Evolutionary conservation across 2,888 invertebrate species (phyloP).

Genomic region (Macrosiphum euphorbiae): DNA sequence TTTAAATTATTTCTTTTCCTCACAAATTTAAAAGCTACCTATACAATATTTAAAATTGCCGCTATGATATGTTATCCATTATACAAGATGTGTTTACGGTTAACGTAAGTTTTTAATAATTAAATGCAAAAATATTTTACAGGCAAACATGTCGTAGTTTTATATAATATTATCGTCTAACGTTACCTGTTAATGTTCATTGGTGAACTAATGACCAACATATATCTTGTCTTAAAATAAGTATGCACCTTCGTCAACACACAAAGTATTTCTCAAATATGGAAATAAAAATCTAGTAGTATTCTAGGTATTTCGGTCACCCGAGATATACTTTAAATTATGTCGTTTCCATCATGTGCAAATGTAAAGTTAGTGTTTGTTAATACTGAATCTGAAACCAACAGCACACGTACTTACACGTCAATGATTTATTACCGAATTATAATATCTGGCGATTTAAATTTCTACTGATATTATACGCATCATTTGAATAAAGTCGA

Average conservation of each 20-base stretch:
- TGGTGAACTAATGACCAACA: neutral
- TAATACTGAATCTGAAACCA: neutral
- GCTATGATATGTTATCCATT: neutral
- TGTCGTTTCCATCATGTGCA: neutral
- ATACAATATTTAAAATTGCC: neutral
- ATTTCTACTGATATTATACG: neutral
- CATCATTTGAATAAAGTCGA: conserved; percentile 1
- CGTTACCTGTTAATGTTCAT: neutral
- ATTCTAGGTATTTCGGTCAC: neutral
- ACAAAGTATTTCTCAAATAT: neutral
- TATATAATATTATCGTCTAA: neutral
- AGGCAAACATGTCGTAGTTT: neutral
- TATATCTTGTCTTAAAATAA: too few relatives aligned
- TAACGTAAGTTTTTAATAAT: neutral
- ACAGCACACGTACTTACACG: neutral
- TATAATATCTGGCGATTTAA: neutral
- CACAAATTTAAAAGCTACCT: neutral
- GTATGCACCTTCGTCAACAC: neutral
- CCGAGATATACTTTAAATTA: too few relatives aligned
- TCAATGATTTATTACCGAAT: conserved; percentile 22
- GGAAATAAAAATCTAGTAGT: neutral
- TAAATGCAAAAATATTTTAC: neutral
- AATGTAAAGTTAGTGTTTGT: neutral
- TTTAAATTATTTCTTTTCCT: neutral
- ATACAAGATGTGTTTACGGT: neutral